Base-by-base conservation (phyloP, 2,113 vertebrate species). In the Acrocephalus kingi region DNA sequence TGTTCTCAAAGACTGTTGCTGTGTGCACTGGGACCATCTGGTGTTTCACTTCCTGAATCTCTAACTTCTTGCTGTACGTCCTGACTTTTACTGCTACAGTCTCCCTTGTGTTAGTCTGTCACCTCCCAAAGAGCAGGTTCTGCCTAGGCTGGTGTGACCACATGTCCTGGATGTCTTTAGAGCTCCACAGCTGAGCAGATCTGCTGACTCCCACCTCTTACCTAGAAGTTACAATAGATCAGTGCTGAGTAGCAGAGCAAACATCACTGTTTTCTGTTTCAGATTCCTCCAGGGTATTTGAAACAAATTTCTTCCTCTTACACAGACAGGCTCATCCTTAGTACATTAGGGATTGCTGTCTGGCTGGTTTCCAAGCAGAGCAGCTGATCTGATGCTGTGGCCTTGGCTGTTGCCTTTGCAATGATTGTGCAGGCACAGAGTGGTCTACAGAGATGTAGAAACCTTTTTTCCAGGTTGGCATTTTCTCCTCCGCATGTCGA, bases 41-140 rank as follows among this genome's bases (percentile, higher is more conserved):
- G 27, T 62, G 49, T 69, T 84, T 89, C 64, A 51, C 19, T 23
- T 94, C 63, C 54, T 31, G 24, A 56, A 74, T 48, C 31, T 71
- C 15, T 10, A 35, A 6, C 2, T 18, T 86, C 62, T 49, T 73
- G 16, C 41, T 80, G 10, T 66, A 7, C 15, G 5, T 52, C 30
- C 62, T 64, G 46, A 20, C 9, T 74, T 84, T 3, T 54, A 3
- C 25, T 88, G 64, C 62, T 9, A 9, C 22, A 23, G 37, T 30
- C 14, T 77, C 8, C 15, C 13, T 10, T 0, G 0, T 0, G 2
- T 10, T 48, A 39, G 28, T 55, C 18, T 52, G 63, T 59, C 1
- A 0, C 43, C 37, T 49, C 9, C 35, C 37, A 24, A 67, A 39
- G 68, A 69, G 41, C 45, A 33, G 54, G 33, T 62, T 11, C 5